These are phyloP conservation scores for Chaetoderma sp. DNA, from an alignment of 2,888 invertebrate species.

Conservation along the genomic window DNA sequence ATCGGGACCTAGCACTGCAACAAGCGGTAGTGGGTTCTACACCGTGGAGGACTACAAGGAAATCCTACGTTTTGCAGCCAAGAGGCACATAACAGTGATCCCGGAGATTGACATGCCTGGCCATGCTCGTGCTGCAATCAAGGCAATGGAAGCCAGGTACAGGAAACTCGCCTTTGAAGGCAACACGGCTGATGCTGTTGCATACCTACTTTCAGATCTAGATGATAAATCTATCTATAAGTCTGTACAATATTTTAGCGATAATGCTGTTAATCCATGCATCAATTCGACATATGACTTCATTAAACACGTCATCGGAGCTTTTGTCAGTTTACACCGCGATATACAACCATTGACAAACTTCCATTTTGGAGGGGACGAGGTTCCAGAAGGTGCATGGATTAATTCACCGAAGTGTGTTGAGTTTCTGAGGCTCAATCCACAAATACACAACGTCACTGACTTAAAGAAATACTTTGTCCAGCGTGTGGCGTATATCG, in stretches of 20 bases:
- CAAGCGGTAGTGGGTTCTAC: constrained; percentile 40
- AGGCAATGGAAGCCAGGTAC: constrained; percentile 18
- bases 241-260: constrained; percentile 49
- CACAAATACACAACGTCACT: neutral
- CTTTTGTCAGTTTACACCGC: constrained; percentile 44
- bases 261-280: constrained; percentile 57
- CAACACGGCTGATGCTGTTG: neutral
- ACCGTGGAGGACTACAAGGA: constrained; percentile 45
- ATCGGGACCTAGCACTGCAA: constrained; percentile 39
- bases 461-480: constrained; percentile 45
- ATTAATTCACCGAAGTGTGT: constrained; percentile 53
- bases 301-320: constrained; percentile 46
- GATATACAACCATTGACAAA: constrained; percentile 48
- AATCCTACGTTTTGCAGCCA: constrained; percentile 44
- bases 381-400: constrained; percentile 59
- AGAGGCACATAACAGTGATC: constrained; percentile 53
- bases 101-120: constrained; percentile 63
- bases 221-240: constrained; percentile 43
- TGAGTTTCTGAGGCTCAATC: constrained; percentile 25
- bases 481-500: constrained; percentile 34
- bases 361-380: constrained; percentile 65
- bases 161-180: neutral
- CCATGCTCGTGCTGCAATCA: constrained; percentile 42
- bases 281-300: constrained; percentile 52
- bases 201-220: neutral